Conservation (phyloP, 2,888 invertebrate genomes). For the Tupiocoris notatus region DNA sequence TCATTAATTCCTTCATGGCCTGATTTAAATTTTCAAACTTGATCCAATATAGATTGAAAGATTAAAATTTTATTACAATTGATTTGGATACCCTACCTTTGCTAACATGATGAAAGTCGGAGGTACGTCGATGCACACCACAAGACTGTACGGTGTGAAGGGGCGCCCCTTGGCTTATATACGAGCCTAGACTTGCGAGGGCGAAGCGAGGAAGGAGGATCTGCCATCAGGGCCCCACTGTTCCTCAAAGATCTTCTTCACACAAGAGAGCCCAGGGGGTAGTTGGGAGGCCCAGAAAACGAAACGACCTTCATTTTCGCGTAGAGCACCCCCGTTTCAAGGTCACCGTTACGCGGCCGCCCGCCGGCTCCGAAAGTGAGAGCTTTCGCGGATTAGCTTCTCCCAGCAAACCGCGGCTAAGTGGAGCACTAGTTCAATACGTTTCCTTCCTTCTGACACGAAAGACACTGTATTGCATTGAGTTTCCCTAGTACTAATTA, state of each 20-base stretch:
- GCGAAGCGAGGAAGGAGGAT: slow-evolving; percentile 1
- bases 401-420: too few relatives aligned
- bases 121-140: slow-evolving; percentile 24
- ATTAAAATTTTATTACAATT: too few relatives aligned
- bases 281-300: background rate
- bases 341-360: background rate
- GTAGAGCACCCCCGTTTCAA: background rate
- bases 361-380: background rate
- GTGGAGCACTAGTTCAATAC: too few relatives aligned
- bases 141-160: slow-evolving; percentile 24
- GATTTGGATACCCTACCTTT: slow-evolving; percentile 22
- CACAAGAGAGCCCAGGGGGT: background rate
- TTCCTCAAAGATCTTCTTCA: background rate
- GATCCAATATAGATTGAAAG: too few relatives aligned
- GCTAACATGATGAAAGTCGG: slow-evolving; percentile 15
- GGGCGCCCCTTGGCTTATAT: slow-evolving; percentile 23
- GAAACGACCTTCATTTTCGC: background rate
- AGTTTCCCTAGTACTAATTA: too few relatives aligned
- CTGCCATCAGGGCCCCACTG: background rate
- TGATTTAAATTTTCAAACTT: too few relatives aligned
- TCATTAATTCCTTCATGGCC: too few relatives aligned
- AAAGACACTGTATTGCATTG: too few relatives aligned
- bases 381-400: background rate
- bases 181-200: background rate
- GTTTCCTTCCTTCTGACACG: too few relatives aligned